Conservation (phyloP, 2,113 vertebrate species). For the Phrynosoma platyrhinos region DNA sequence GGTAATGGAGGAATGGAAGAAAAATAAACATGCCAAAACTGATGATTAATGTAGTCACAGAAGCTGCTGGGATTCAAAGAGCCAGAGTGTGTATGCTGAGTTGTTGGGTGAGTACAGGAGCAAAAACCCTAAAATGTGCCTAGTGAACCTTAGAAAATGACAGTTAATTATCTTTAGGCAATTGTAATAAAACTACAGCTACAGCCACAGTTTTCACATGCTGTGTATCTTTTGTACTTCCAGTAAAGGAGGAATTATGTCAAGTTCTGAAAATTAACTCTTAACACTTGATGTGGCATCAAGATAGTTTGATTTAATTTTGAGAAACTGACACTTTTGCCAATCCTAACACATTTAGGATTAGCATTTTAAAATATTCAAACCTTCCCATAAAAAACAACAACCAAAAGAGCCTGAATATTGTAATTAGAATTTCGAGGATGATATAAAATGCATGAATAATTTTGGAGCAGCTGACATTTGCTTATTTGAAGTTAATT, state of each 20-base stretch:
- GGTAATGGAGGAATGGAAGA: neutral
- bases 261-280: neutral
- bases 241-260: neutral
- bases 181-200: neutral
- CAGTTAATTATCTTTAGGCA: neutral
- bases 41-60: neutral
- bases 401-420: no score
- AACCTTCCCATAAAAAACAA: neutral
- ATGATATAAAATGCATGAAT: no score
- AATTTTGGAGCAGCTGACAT: no score
- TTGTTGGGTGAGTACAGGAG: neutral
- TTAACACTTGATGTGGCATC: neutral
- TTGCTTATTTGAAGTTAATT: neutral
- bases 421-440: no score
- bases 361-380: neutral
- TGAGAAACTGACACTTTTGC: neutral
- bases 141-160: neutral
- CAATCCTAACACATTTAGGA: neutral
- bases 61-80: neutral
- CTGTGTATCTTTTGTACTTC: neutral
- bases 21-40: neutral
- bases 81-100: neutral
- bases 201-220: neutral
- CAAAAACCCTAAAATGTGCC: neutral
- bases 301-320: neutral